Conservation (phyloP, 2,113 vertebrate species). For the Cacatua alba region DNA sequence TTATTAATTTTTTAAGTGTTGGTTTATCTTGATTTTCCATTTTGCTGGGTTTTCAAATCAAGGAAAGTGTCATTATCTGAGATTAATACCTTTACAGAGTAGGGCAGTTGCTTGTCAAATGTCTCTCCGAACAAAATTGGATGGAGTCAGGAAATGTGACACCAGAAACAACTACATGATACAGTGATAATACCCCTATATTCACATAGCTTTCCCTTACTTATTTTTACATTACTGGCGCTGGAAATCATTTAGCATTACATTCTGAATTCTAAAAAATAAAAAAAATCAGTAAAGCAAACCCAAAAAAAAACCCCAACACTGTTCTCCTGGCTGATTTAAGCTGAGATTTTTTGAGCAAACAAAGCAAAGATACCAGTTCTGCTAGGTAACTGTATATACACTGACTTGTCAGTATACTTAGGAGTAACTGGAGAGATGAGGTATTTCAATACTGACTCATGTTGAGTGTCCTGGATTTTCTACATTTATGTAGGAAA, state of each 20-base stretch:
- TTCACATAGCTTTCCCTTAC: background rate
- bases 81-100: background rate
- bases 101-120: background rate
- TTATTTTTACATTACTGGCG: background rate
- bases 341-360: background rate
- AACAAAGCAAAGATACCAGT: background rate
- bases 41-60: background rate
- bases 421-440: background rate
- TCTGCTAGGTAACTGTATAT: background rate
- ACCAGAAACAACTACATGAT: background rate
- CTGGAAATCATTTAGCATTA: background rate
- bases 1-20: background rate
- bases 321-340: background rate
- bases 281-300: background rate
- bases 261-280: background rate
- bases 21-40: background rate
- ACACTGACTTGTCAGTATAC: background rate
- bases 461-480: background rate
- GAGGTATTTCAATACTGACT: background rate
- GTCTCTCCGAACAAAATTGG: background rate
- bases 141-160: background rate
- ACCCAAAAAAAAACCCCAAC: fast-evolving
- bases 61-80: background rate
- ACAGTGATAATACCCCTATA: background rate
- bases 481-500: background rate